phyloP scores from a whole-genome alignment of 2,797 vertebrate species.

The Chiloscyllium punctatum region DNA sequence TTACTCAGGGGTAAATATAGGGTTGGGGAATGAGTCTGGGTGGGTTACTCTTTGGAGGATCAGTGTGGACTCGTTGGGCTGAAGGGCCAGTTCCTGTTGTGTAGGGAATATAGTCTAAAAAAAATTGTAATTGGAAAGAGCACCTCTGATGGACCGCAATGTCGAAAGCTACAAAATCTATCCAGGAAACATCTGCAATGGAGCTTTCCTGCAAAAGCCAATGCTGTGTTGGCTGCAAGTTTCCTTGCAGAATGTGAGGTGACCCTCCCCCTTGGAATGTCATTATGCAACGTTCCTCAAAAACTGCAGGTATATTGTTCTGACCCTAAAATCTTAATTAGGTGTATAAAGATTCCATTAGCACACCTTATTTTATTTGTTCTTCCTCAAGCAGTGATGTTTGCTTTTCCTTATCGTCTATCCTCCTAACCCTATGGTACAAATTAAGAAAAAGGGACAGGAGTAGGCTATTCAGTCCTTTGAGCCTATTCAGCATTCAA shows the following conservation, averaged over 20 bases:
- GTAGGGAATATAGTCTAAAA: too few species aligned
- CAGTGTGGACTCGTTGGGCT: too few species aligned
- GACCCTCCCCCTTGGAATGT: neutral
- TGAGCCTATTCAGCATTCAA: too few species aligned
- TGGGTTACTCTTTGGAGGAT: too few species aligned
- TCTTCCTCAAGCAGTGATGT: neutral
- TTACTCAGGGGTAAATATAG: too few species aligned
- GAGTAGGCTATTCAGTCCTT: too few species aligned
- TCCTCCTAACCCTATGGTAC: neutral
- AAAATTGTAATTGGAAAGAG: neutral
- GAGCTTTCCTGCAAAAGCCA: neutral
- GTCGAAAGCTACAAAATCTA: neutral
- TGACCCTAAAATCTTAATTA: neutral
- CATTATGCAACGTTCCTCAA: neutral
- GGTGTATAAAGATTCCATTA: neutral
- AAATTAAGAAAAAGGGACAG: too few species aligned
- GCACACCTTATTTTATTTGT: neutral
- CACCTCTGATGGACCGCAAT: neutral
- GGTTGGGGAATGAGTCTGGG: too few species aligned
- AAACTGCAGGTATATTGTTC: slow-evolving; percentile 1
- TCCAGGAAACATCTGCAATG: neutral
- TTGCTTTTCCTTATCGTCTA: neutral
- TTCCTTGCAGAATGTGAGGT: neutral
- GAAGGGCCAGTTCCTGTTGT: too few species aligned
- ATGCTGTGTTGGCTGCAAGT: neutral